Base-by-base conservation (phyloP, 92 coral and sea anemone species). In the Palythoa grandiflora region DNA sequence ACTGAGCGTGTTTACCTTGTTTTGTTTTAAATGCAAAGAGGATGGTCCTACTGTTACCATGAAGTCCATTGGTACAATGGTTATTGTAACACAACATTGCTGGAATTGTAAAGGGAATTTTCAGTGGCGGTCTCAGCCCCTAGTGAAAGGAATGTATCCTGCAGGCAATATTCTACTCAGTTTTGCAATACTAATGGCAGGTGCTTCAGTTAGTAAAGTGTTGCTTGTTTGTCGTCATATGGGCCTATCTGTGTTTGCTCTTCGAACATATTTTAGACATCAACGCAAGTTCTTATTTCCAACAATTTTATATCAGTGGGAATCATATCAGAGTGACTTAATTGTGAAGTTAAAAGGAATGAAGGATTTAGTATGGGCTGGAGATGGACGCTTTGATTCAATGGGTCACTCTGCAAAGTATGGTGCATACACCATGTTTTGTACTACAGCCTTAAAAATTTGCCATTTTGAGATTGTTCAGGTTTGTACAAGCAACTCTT, bases 1-100 rank as follows among this genome's bases (percentile, higher is more conserved):
- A 2, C 13, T 89, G 59, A 53, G 21, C 65, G 19, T 89, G 9
- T 88, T 88, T 78, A 44, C 88, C 1, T 9, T 83, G 71, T 83
- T 89, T 40, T 89, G 91, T 66, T 83, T 89, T 48, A 44, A 89
- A 15, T 89, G 91, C 80, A 89, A 89, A 60, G 74, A 11, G 68
- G 57, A n/a, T 36, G 55, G 38, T n/a, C 91, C 88, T 6, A 19
- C 48, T 35, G 91, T 73, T 14, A n/a, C 78, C 57, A 59, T 83
- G 87, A 83, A 83, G 71, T 19, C 52, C 2, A 36, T 9, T 47
- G 91, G 88, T 8, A 89, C 91, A 1, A 83, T 83, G 79, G 91
- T 80, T 37, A 70, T 68, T 28, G 83, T 89, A 9, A 51, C 14
- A 10, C 88, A 83, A 73, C n/a, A 72, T 7, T 88, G 91, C 81